phyloP scores from a whole-genome alignment of 2,888 invertebrate species.

The Perizoma affinitatum region DNA sequence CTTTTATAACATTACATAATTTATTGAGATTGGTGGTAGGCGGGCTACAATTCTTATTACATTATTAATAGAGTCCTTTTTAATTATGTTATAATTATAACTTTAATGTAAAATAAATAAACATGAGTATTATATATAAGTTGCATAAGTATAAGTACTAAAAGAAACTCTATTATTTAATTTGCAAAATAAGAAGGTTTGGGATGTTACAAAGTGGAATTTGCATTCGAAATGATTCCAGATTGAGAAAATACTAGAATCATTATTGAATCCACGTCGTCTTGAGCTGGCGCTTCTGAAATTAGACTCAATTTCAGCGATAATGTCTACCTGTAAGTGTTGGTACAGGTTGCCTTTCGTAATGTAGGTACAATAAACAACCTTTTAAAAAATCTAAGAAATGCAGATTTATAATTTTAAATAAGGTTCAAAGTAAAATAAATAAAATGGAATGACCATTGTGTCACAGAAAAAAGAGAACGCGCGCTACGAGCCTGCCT shows the following conservation, averaged over 20 bases:
- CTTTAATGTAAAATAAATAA: no score
- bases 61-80: no score
- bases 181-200: conserved; percentile 27
- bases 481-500: conserved; percentile 13
- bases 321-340: conserved; percentile 16
- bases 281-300: conserved; percentile 25
- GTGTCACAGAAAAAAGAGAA: conserved; percentile 7
- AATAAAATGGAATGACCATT: conserved; percentile 1
- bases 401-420: no score
- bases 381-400: no score
- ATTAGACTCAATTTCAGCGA: conserved; percentile 31
- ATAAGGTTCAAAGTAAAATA: background rate
- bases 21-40: no score
- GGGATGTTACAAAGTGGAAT: conserved; percentile 34
- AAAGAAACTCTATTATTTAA: conserved; percentile 20
- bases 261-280: conserved; percentile 35
- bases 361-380: no score
- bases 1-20: no score
- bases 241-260: conserved; percentile 31
- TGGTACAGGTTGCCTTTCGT: background rate
- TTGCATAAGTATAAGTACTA: background rate
- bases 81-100: no score
- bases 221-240: conserved; percentile 36
- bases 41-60: no score
- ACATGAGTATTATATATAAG: no score